Evolutionary conservation across 2,888 invertebrate genomes (phyloP), one percentile per base, ranked within the genome.

Genomic region (Hirudinaria manillensis): DNA sequence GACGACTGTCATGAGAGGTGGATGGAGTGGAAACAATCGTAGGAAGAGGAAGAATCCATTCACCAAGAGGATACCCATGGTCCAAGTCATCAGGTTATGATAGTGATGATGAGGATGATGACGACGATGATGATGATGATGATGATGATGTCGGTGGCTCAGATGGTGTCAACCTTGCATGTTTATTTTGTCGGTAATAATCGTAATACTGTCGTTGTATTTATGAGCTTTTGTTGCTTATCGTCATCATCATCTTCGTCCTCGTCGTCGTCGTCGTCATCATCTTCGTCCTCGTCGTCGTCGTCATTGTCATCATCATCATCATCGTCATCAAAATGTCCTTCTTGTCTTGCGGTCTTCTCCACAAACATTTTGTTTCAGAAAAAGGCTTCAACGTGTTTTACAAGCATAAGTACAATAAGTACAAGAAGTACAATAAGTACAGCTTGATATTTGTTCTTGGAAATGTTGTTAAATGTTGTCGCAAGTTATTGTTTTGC

Each of bases 1-100:
- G 72, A 73, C 78, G 38, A 77, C 79, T 10, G 78, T 78, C 51
- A 78, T 78, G 77, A 70, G 77, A 51, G 79, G 79, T 13, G 79
- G 79, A 45, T 79, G 79, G 79, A 78, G 76, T 16, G 70, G 72
- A 29, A 51, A 2, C 7, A 24, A 27, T 32, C 45, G 55, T 3
- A 72, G 53, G 29, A 72, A 32, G 29, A 29, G n/a, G 16, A 53
- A 55, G 32, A 32, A 32, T 24, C 55, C 53, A 6, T 45, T 72
- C 55, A 51, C 53, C 32, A 72, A 32, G 55, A 51, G 72, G 7
- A 51, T 29, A 24, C 29, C 72, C 19, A 45, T 72, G 24, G 72
- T 55, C 27, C 72, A 72, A 72, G 21, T 55, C 16, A 55, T 72
- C 53, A 72, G 72, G 72, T 72, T 16, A 29, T n/a, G 6, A 68